phyloP scores from a whole-genome alignment of 23 tunicate species.

The Botrylloides violaceus region DNA sequence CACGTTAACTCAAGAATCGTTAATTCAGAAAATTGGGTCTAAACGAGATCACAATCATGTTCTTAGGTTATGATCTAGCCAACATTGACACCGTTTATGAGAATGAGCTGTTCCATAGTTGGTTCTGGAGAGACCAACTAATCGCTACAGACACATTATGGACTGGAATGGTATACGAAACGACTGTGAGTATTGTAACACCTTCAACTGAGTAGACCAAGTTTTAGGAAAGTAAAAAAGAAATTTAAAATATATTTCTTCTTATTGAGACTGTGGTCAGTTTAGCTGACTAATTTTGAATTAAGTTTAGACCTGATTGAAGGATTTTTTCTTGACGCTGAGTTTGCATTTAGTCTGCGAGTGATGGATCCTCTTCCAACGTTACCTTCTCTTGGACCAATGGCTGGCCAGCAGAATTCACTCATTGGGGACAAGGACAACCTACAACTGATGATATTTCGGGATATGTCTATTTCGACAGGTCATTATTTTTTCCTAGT shows the following conservation, averaged over 20 bases:
- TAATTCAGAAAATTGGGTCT: not conserved
- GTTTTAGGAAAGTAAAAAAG: too few species aligned
- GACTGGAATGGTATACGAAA: constrained; percentile 59
- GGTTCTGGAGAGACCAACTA: constrained; percentile 59
- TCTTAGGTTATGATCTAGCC: constrained; percentile 47
- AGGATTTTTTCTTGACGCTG: too few species aligned
- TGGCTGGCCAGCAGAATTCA: constrained; percentile 72
- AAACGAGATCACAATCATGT: not conserved
- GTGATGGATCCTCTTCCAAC: not conserved
- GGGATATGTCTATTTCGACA: constrained; percentile 73
- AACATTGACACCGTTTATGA: constrained; percentile 60
- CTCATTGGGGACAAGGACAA: constrained; percentile 72
- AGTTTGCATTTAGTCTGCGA: not conserved
- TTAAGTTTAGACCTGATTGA: too few species aligned
- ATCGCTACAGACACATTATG: constrained; percentile 24
- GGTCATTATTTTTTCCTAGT: too few species aligned
- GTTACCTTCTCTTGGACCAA: constrained; percentile 67
- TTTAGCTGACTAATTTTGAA: too few species aligned
- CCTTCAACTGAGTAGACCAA: too few species aligned
- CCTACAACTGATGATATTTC: constrained; percentile 34
- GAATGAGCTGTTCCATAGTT: constrained; percentile 69
- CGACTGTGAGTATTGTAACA: constrained; percentile 30
- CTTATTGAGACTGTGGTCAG: too few species aligned
- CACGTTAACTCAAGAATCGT: not conserved
- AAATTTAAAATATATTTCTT: too few species aligned